Percentiles rank a stretch among this genome's conserved stretches.
Evolutionary conservation across 2,797 vertebrate genomes (phyloP).

Genomic region (Varecia variegata): DNA sequence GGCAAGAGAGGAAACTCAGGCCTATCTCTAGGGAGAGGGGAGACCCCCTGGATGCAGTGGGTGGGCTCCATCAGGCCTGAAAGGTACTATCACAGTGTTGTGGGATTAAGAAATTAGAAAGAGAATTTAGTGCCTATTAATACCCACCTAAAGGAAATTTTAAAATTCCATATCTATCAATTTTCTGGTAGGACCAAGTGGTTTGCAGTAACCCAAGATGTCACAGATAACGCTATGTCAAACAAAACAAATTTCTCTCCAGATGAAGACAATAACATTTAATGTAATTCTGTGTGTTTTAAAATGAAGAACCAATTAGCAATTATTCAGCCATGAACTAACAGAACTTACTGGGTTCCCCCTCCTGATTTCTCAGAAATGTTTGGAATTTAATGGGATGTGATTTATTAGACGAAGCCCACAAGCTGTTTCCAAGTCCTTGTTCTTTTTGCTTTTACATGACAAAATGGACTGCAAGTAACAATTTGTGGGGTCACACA

Average conservation of each 20-base stretch:
- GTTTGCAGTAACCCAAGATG: background rate
- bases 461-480: background rate
- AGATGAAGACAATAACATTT: conserved; percentile 9
- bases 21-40: background rate
- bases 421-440: background rate
- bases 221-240: background rate
- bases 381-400: conserved; percentile 29
- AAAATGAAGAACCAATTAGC: background rate
- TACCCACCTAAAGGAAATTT: background rate
- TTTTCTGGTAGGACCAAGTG: background rate
- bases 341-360: background rate
- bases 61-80: background rate
- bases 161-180: background rate
- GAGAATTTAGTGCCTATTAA: conserved; percentile 4
- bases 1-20: background rate
- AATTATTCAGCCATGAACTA: conserved; percentile 32
- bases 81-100: background rate
- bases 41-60: background rate
- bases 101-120: background rate
- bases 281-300: background rate
- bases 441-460: background rate
- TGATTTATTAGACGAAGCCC: conserved; percentile 32
- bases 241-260: conserved; percentile 44
- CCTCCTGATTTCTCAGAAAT: conserved; percentile 26
- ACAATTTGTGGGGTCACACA: background rate